phyloP scores from a whole-genome alignment of 2,888 invertebrate species.

The Pherbina coryleti region DNA sequence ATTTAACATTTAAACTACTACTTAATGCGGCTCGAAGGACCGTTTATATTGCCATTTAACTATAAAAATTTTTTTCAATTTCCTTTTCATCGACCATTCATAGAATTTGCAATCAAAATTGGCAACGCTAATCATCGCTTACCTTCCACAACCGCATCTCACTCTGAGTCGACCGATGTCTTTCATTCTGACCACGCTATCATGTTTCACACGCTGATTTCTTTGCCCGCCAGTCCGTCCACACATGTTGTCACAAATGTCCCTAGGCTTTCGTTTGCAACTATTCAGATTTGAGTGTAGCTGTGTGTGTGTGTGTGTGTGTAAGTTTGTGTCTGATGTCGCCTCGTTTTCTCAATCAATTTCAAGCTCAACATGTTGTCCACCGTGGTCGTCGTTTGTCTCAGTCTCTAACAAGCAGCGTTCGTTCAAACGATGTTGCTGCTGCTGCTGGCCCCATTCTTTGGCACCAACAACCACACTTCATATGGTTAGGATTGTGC shows the following conservation, averaged over 20 bases:
- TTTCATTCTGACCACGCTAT: not conserved
- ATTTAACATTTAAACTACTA: no score
- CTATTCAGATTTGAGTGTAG: not conserved
- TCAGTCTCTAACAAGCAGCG: not conserved
- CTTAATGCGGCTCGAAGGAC: no score
- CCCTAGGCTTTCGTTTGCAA: not conserved
- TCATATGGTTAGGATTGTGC: not conserved
- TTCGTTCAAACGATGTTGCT: not conserved
- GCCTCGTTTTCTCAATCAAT: constrained; percentile 36
- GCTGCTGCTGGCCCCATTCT: not conserved
- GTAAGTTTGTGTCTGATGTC: not conserved
- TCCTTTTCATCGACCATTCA: no score
- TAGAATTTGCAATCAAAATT: no score
- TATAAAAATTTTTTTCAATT: no score
- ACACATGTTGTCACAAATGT: constrained; percentile 16
- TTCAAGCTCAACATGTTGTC: constrained; percentile 31
- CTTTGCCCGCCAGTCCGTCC: not conserved
- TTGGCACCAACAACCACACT: not conserved
- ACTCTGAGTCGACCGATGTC: not conserved
- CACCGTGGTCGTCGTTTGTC: not conserved
- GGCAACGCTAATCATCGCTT: no score
- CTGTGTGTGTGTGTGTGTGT: not conserved
- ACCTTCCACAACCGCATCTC: no score
- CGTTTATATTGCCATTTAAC: no score
- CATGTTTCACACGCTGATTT: constrained; percentile 24